These are phyloP conservation scores for Amiota minor DNA, from an alignment of 2,888 invertebrate species.

Conservation along the genomic window DNA sequence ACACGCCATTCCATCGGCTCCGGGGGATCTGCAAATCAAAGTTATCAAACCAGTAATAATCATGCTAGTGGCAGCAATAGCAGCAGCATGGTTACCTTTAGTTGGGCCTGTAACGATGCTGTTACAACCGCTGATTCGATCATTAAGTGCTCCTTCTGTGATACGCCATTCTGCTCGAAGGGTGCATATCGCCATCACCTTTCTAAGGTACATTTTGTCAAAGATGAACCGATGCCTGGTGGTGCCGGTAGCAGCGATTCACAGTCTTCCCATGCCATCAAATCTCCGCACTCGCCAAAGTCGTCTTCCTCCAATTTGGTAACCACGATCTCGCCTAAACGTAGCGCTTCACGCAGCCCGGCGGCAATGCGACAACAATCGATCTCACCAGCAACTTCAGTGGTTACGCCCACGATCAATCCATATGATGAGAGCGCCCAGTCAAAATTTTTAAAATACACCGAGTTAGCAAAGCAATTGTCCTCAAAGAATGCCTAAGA, in stretches of 20 bases:
- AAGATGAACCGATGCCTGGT: slow-evolving; percentile 81
- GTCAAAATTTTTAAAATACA: slow-evolving; percentile 98
- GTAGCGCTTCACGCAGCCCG: slow-evolving; percentile 62
- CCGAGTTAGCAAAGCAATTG: slow-evolving; percentile 97
- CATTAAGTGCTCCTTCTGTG: slow-evolving; percentile 96
- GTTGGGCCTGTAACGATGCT: slow-evolving; percentile 95
- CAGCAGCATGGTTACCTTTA: slow-evolving; percentile 83
- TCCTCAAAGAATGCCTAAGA: slow-evolving; percentile 93
- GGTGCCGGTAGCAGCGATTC: not conserved
- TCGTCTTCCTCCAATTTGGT: slow-evolving; percentile 42
- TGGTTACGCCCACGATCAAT: slow-evolving; percentile 73
- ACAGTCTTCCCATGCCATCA: slow-evolving; percentile 38
- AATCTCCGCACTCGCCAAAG: slow-evolving; percentile 57
- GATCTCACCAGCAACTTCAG: slow-evolving; percentile 55
- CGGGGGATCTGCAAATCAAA: slow-evolving; percentile 32
- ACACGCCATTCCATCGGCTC: slow-evolving; percentile 55
- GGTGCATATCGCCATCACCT: slow-evolving; percentile 97
- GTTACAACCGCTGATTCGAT: slow-evolving; percentile 88
- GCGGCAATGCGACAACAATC: slow-evolving; percentile 40
- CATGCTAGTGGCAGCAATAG: slow-evolving; percentile 13
- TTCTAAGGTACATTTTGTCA: slow-evolving; percentile 95
- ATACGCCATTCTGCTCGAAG: slow-evolving; percentile 96
- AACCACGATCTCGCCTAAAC: slow-evolving; percentile 52
- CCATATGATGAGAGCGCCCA: slow-evolving; percentile 92
- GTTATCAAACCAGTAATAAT: slow-evolving; percentile 39